A percentile compares a stretch with the other conserved stretches of the same genome.
phyloP scores from a whole-genome alignment of 2,113 vertebrate genomes.

The Synodontis membranacea region DNA sequence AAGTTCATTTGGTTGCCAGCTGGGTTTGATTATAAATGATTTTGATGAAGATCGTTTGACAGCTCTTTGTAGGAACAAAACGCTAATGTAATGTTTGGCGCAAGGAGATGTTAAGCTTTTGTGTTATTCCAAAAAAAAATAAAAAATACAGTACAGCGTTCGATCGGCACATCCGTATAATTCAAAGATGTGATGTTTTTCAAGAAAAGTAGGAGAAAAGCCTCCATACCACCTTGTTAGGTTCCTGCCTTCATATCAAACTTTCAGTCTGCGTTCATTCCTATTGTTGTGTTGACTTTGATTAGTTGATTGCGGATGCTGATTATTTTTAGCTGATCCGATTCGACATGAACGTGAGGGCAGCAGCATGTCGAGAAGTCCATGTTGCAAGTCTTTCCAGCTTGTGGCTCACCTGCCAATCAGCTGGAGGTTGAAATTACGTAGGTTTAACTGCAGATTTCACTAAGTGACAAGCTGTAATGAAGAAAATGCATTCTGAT shows the following conservation, averaged over 20 bases:
- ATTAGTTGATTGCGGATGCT: neutral
- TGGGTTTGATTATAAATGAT: constrained; percentile 46
- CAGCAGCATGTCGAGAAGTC: neutral
- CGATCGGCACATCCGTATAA: neutral
- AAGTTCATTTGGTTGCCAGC: constrained; percentile 50
- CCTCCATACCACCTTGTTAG: neutral
- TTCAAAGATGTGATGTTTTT: neutral
- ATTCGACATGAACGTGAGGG: constrained; percentile 17
- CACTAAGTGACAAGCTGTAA: neutral
- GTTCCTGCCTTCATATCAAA: neutral
- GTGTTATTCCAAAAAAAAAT: neutral
- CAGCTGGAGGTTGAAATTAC: neutral
- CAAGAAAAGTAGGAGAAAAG: neutral
- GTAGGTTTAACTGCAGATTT: neutral
- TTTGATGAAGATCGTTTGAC: constrained; percentile 7
- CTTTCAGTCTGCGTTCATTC: constrained; percentile 6
- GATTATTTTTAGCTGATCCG: constrained; percentile 10
- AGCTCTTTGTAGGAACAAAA: constrained; percentile 12
- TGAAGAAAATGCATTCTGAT: neutral
- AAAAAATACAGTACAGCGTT: neutral
- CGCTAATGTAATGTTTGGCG: neutral
- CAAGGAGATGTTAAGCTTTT: neutral
- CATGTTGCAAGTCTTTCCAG: neutral
- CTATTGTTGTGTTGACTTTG: neutral
- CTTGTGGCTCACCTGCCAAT: neutral